Evolutionary conservation across 2,888 invertebrate species (phyloP).

Genomic region (Hipparchia sbordonii): DNA sequence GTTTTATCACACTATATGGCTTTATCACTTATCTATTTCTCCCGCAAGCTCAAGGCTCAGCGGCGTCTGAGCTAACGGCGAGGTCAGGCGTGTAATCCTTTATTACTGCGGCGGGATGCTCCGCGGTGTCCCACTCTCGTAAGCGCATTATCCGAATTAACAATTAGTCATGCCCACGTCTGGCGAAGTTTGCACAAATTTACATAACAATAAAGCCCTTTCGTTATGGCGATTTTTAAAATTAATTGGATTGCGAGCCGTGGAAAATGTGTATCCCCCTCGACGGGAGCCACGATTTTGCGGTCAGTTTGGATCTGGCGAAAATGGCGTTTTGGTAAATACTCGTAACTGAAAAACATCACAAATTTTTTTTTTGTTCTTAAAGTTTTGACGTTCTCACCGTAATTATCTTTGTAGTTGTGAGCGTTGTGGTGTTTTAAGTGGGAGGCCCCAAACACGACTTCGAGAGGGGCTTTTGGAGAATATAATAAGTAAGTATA

Average conservation of each 20-base stretch:
- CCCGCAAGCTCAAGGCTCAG: neutral
- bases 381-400: neutral
- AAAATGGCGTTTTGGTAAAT: constrained; percentile 37
- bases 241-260: constrained; percentile 78
- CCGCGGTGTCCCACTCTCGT: constrained; percentile 61
- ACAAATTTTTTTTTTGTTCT: constrained; percentile 8
- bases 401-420: too few species aligned
- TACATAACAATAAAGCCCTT: constrained; percentile 81
- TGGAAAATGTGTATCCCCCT: constrained; percentile 67
- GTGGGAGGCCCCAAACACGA: too few species aligned
- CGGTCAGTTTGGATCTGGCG: constrained; percentile 57
- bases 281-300: constrained; percentile 51
- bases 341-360: constrained; percentile 26
- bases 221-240: constrained; percentile 77
- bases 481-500: too few species aligned
- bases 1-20: neutral
- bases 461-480: too few species aligned
- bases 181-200: constrained; percentile 80
- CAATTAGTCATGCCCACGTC: constrained; percentile 81
- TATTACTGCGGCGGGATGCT: constrained; percentile 58
- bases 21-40: neutral
- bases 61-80: constrained; percentile 4
- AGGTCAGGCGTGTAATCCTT: constrained; percentile 50
- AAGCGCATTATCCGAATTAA: constrained; percentile 81
- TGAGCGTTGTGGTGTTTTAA: too few species aligned